Conservation (phyloP, 2,797 vertebrate species). For the Remorina albescens region DNA sequence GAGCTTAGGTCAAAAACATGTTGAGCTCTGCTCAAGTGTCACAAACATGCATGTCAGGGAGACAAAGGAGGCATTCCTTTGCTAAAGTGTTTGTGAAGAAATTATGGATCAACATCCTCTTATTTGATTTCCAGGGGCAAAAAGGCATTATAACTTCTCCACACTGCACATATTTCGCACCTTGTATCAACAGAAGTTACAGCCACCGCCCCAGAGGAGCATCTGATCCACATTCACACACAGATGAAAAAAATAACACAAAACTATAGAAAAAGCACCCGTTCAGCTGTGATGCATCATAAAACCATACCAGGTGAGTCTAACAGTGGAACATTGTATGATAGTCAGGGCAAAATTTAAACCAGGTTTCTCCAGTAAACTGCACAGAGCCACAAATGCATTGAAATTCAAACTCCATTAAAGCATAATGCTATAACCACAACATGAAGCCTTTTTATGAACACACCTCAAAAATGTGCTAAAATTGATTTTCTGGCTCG, state of each 20-base stretch:
- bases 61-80: background rate
- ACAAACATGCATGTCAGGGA: background rate
- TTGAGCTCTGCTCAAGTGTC: slow-evolving; percentile 14
- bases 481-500: slow-evolving; percentile 2
- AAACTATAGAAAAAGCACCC: too few relatives aligned
- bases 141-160: background rate
- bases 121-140: background rate
- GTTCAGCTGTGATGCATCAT: background rate
- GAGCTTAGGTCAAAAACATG: slow-evolving; percentile 4
- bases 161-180: background rate
- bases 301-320: background rate
- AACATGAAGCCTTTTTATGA: background rate
- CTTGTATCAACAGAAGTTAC: background rate
- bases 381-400: background rate
- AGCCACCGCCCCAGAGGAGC: background rate
- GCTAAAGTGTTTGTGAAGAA: background rate
- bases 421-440: background rate
- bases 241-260: background rate
- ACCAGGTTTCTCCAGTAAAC: background rate
- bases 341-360: background rate
- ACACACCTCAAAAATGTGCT: slow-evolving; percentile 2
- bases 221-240: background rate
- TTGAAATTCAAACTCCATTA: slow-evolving; percentile 11
- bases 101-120: background rate
- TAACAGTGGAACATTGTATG: background rate